These are phyloP conservation scores for Lutraria rhynchaena DNA, from an alignment of 1,140 invertebrate species.

Conservation along the genomic window DNA sequence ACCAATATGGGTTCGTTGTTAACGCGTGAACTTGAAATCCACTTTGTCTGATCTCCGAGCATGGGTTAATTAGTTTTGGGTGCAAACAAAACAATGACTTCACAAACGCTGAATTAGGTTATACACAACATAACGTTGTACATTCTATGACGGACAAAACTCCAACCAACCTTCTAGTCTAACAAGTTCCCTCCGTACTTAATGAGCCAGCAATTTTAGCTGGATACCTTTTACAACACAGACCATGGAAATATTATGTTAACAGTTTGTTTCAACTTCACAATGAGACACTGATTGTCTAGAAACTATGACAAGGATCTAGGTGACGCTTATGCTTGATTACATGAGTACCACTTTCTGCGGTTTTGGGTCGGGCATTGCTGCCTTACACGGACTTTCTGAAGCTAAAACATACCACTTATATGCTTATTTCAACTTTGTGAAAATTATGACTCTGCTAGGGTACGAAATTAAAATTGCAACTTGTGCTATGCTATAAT, in stretches of 20 bases:
- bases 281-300: slow-evolving; percentile 81
- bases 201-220: slow-evolving; percentile 75
- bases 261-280: slow-evolving; percentile 78
- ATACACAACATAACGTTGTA: slow-evolving; percentile 10
- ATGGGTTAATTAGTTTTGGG: too few relatives aligned
- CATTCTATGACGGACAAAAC: slow-evolving; percentile 47
- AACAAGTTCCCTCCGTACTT: slow-evolving; percentile 70
- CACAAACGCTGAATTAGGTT: background rate
- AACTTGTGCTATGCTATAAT: too few relatives aligned
- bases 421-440: slow-evolving; percentile 66
- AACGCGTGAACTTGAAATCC: too few relatives aligned
- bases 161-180: slow-evolving; percentile 66
- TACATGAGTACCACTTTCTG: slow-evolving; percentile 76
- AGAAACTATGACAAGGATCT: slow-evolving; percentile 68
- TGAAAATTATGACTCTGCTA: slow-evolving; percentile 62
- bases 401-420: slow-evolving; percentile 61
- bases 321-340: slow-evolving; percentile 73
- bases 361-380: slow-evolving; percentile 71
- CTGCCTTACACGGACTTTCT: slow-evolving; percentile 67
- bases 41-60: too few relatives aligned
- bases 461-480: slow-evolving; percentile 63
- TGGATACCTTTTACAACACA: slow-evolving; percentile 74
- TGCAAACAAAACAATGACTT: slow-evolving; percentile 32
- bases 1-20: too few relatives aligned
- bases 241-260: slow-evolving; percentile 78